A percentile compares a stretch with the other conserved stretches of the same genome.
Evolutionary conservation across 2,888 invertebrate species (phyloP).

Genomic region (Heliconius cydno): DNA sequence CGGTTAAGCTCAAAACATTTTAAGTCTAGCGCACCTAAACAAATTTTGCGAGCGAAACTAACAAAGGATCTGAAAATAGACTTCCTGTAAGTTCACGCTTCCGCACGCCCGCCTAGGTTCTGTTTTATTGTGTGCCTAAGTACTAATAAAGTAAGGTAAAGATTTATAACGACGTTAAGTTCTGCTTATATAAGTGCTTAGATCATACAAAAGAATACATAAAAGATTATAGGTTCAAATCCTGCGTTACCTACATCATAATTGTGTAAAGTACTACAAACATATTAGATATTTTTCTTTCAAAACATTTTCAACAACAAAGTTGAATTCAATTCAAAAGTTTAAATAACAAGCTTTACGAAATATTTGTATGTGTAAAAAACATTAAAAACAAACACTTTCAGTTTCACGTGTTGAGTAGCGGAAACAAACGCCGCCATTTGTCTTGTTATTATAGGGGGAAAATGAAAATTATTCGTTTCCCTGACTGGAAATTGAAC

Average conservation of each 20-base stretch:
- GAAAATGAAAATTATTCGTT: not conserved
- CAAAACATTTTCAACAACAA: too few species aligned
- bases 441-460: not conserved
- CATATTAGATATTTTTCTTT: too few species aligned
- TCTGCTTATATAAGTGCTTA: not conserved
- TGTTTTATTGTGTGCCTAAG: conserved; percentile 26
- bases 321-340: too few species aligned
- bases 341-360: too few species aligned
- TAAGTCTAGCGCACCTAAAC: conserved; percentile 24
- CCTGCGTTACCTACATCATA: not conserved
- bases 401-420: not conserved
- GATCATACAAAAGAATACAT: too few species aligned
- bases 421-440: not conserved
- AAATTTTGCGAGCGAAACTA: conserved; percentile 25
- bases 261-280: not conserved
- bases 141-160: conserved; percentile 9
- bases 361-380: too few species aligned
- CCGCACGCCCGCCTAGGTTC: conserved; percentile 30
- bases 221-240: too few species aligned
- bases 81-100: conserved; percentile 48
- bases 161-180: not conserved
- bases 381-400: too few species aligned
- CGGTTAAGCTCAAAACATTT: conserved; percentile 3
- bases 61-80: conserved; percentile 49
- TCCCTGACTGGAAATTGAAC: not conserved